Evolutionary conservation across 2,113 vertebrate species (phyloP), one percentile per base, ranked within the genome.

Genomic region (Poecile atricapillus): DNA sequence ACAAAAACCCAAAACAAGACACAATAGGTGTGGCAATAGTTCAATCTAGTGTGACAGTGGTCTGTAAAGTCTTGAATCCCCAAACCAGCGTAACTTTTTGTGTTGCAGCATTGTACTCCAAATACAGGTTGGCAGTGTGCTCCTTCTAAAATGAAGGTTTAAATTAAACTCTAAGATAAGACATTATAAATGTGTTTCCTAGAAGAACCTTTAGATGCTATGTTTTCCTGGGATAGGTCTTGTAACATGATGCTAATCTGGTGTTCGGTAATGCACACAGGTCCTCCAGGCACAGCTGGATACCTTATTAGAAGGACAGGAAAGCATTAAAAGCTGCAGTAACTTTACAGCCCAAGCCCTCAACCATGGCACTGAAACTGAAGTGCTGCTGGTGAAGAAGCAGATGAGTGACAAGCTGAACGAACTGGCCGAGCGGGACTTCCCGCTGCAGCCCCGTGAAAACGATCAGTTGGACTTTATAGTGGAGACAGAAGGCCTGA

Each of bases 351-450:
- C 99, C 69, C 99, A 99, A 97, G 99, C 99, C 8, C 98, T 99
- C 84, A 98, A 98, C 96, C 99, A 99, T 0, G 99, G 99, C 98
- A 99, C 98, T 0, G 99, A 99, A 96, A 99, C 99, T 0, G 99
- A 99, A 96, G 99, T 99, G 82, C 98, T 99, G 87, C 98, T 99
- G 96, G 99, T 99, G 69, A 99, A 99, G 98, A 99, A 99, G 95
- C 99, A 99, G 95, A 99, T 99, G 99, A 99, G 99, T 17, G 99
- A 99, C 96, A 98, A 99, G 60, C 98, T 99, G 65, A 97, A 97
- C 0, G 98, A 99, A 33, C 98, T 99, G 94, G 99, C 99, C 0
- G 98, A 96, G 93, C 98, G 98, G 52, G 98, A 99, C 53, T 99
- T 99, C 50, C 99, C 99, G 0, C 90, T 99, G 92, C 98, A 98